Conservation (phyloP, 1,140 invertebrate species). For the Heterodera carotae region DNA sequence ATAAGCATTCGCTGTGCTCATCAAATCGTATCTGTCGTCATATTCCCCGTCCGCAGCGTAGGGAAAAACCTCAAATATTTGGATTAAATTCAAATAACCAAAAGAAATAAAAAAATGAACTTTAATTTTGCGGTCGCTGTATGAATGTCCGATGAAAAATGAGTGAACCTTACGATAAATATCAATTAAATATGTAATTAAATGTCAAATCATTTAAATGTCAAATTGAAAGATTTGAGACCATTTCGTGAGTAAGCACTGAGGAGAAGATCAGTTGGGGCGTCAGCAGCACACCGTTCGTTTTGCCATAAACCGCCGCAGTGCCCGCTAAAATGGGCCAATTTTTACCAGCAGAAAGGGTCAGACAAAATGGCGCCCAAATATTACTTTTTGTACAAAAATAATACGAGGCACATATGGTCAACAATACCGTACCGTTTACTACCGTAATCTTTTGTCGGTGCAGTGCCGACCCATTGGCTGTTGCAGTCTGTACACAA, state of each 20-base stretch:
- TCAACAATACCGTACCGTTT: constrained; percentile 44
- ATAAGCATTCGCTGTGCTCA: constrained; percentile 65
- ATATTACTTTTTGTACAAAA: too few species aligned
- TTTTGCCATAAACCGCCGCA: constrained; percentile 62
- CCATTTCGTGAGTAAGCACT: constrained; percentile 63
- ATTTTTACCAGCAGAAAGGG: too few species aligned
- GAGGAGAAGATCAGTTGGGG: constrained; percentile 59
- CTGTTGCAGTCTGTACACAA: constrained; percentile 43
- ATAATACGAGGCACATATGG: too few species aligned
- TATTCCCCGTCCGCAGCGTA: constrained; percentile 61
- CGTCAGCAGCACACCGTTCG: constrained; percentile 60
- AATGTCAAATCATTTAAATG: too few species aligned
- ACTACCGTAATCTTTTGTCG: constrained; percentile 59
- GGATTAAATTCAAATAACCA: not conserved
- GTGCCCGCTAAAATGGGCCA: constrained; percentile 42
- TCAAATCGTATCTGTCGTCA: constrained; percentile 62
- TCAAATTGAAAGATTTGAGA: constrained; percentile 4
- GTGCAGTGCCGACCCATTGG: constrained; percentile 50
- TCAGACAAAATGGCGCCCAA: too few species aligned
- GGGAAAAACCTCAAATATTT: constrained; percentile 55
- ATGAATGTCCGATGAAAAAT: constrained; percentile 65
- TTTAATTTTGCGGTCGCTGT: constrained; percentile 61
- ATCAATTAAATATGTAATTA: not conserved
- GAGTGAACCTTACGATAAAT: constrained; percentile 42
- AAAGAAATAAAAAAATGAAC: constrained; percentile 26